phyloP scores from a whole-genome alignment of 2,797 vertebrate genomes.

The Myotis pilosus region DNA sequence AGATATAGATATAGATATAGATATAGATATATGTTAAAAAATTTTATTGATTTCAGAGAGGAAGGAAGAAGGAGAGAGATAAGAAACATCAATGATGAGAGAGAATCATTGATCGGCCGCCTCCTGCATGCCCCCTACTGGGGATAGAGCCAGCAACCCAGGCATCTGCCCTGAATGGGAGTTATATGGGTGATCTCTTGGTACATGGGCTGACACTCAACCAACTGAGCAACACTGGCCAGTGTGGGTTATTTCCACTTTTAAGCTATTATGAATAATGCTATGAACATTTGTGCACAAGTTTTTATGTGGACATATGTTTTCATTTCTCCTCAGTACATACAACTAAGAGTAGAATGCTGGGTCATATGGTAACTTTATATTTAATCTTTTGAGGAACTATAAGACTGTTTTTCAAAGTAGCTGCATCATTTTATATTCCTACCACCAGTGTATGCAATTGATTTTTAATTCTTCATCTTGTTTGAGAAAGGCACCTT shows the following conservation, averaged over 20 bases:
- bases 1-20: no score
- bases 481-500: constrained; percentile 35
- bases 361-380: neutral
- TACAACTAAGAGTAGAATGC: neutral
- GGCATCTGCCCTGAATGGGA: no score
- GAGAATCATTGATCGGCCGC: no score
- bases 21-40: no score
- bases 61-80: no score
- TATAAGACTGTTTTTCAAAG: neutral
- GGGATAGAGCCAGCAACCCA: no score
- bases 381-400: neutral
- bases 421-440: neutral
- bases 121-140: no score
- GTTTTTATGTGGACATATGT: neutral
- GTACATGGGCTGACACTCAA: no score
- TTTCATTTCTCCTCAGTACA: constrained; percentile 4
- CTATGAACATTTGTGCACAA: neutral
- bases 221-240: no score
- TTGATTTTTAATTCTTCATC: constrained; percentile 21
- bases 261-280: neutral
- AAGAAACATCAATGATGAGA: no score
- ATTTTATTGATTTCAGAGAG: no score
- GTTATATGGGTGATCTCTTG: no score
- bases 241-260: neutral
- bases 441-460: neutral